Percentiles rank a stretch among this genome's conserved stretches.
phyloP scores from a whole-genome alignment of 2,888 invertebrate species.

The Chymomyza fuscimana region DNA sequence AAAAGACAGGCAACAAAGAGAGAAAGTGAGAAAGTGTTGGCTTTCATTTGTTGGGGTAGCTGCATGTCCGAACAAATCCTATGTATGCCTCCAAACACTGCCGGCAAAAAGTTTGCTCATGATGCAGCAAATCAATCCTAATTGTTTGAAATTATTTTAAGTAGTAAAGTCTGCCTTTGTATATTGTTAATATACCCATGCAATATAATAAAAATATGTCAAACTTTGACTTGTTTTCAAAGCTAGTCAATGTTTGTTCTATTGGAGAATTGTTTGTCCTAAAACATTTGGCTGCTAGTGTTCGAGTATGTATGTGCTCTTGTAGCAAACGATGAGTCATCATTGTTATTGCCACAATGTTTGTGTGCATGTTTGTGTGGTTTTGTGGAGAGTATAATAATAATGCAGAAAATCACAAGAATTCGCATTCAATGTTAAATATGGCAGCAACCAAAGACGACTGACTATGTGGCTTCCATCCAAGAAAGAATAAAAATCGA shows the following conservation, averaged over 20 bases:
- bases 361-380: neutral
- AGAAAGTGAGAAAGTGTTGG: slow-evolving; percentile 32
- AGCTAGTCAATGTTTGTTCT: no score
- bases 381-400: neutral
- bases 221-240: no score
- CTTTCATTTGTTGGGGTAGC: slow-evolving; percentile 21
- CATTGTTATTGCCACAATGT: slow-evolving; percentile 8
- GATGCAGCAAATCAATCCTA: no score
- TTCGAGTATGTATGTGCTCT: neutral
- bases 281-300: neutral
- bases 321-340: slow-evolving; percentile 35
- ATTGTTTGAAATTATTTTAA: no score
- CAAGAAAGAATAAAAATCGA: neutral
- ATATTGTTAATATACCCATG: no score
- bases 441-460: neutral
- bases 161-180: no score
- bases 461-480: neutral
- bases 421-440: neutral
- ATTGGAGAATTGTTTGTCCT: no score
- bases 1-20: slow-evolving; percentile 6
- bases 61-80: slow-evolving; percentile 12
- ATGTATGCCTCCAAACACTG: neutral
- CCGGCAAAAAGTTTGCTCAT: no score
- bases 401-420: neutral
- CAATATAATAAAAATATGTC: no score